Evolutionary conservation across 2,113 vertebrate species (phyloP).

Genomic region (Lota lota): DNA sequence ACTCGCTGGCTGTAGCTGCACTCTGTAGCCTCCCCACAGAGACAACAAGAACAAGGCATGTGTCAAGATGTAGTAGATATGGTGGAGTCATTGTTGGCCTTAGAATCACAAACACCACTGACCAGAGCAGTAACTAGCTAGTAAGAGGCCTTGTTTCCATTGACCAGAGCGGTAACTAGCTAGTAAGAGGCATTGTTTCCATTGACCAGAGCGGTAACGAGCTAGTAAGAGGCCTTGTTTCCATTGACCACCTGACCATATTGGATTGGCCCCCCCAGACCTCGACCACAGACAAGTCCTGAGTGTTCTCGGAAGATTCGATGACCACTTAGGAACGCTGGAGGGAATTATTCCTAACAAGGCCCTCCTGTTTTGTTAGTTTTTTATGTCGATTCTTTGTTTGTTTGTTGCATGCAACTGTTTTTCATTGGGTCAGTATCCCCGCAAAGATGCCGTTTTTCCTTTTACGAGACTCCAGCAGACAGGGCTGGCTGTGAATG

Average conservation of each 20-base stretch:
- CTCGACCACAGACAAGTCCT: conserved; percentile 59
- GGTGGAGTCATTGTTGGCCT: no score
- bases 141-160: conserved; percentile 47
- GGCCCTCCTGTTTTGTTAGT: conserved; percentile 43
- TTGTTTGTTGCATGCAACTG: conserved; percentile 27
- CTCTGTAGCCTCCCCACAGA: conserved; percentile 21
- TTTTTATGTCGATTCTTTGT: conserved; percentile 2
- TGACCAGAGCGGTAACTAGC: conserved; percentile 21
- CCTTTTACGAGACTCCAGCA: not conserved
- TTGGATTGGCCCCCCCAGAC: no score
- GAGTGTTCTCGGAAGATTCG: conserved; percentile 62
- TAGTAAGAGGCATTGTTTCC: conserved; percentile 50
- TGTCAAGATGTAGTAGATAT: no score
- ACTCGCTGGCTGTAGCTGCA: conserved; percentile 68
- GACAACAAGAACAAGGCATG: no score
- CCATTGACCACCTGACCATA: conserved; percentile 34
- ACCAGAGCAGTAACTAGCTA: conserved; percentile 26
- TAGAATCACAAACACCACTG: conserved; percentile 30
- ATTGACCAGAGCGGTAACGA: conserved; percentile 18
- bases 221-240: conserved; percentile 50
- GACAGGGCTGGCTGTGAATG: no score
- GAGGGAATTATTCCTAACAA: conserved; percentile 64
- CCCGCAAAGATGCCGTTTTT: conserved; percentile 35
- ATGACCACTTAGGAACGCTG: conserved; percentile 54
- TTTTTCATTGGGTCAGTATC: conserved; percentile 68